A percentile compares a stretch with the other conserved stretches of the same genome.
Evolutionary conservation across 92 coral and sea anemone genomes (phyloP).

Genomic region (Scolanthus callimorphus): DNA sequence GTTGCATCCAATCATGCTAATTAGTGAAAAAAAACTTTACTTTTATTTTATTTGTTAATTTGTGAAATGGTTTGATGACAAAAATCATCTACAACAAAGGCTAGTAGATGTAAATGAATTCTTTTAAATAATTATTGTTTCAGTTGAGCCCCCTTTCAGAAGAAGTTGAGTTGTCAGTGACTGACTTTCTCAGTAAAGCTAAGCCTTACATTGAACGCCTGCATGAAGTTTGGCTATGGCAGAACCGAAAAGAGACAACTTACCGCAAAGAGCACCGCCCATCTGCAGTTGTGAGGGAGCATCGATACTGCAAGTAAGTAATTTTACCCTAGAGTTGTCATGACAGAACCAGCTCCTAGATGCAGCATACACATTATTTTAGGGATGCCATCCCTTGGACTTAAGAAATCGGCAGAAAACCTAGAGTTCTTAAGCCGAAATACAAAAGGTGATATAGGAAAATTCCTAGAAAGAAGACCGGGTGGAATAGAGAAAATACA

Average conservation of each 20-base stretch:
- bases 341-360: too few relatives aligned
- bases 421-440: too few relatives aligned
- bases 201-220: conserved; percentile 97
- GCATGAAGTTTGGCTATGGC: conserved; percentile 99
- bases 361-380: too few relatives aligned
- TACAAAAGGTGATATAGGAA: too few relatives aligned
- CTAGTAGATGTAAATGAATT: neutral
- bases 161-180: conserved; percentile 85
- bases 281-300: conserved; percentile 83
- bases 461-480: too few relatives aligned
- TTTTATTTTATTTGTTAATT: too few relatives aligned
- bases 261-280: conserved; percentile 98
- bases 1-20: too few relatives aligned
- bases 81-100: neutral
- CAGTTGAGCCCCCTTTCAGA: conserved; percentile 90
- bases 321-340: too few relatives aligned
- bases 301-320: conserved; percentile 91
- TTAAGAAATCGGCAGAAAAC: too few relatives aligned
- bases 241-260: conserved; percentile 85
- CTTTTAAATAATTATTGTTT: neutral
- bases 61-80: neutral
- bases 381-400: too few relatives aligned
- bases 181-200: conserved; percentile 95
- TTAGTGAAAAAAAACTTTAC: too few relatives aligned
- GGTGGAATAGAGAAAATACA: too few relatives aligned